Evolutionary conservation across 2,113 vertebrate species (phyloP).

Genomic region (Leptodactylus fuscus): DNA sequence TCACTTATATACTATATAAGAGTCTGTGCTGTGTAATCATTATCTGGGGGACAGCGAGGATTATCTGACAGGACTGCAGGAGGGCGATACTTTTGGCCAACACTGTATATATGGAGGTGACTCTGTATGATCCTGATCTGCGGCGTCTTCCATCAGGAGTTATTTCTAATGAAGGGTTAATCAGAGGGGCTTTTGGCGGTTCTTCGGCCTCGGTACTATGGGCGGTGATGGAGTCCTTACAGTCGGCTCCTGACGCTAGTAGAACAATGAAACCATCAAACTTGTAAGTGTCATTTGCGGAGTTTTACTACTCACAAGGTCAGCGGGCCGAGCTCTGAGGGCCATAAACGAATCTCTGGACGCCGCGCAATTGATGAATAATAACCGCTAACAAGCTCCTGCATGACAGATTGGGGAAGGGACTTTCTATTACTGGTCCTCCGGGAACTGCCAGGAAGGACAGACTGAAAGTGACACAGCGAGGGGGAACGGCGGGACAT

Average conservation of each 20-base stretch:
- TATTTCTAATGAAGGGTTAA: conserved; percentile 24
- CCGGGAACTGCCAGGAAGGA: conserved; percentile 42
- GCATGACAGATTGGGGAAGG: conserved; percentile 29
- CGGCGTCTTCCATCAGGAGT: too few species aligned
- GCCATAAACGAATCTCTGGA: conserved; percentile 37
- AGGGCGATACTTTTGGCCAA: too few species aligned
- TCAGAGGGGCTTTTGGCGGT: too few species aligned
- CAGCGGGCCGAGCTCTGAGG: conserved; percentile 7
- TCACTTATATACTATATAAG: too few species aligned
- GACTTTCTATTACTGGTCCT: conserved; percentile 26
- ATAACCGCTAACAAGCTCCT: conserved; percentile 48
- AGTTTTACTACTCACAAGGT: conserved; percentile 45
- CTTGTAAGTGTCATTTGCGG: conserved; percentile 18
- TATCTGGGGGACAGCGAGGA: too few species aligned
- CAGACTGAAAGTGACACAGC: conserved; percentile 6
- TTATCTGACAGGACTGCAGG: too few species aligned
- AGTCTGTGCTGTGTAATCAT: too few species aligned
- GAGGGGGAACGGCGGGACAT: background rate
- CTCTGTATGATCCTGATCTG: too few species aligned
- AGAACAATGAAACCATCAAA: conserved; percentile 26
- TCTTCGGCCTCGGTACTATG: background rate
- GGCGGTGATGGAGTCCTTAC: background rate
- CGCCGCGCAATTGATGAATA: conserved; percentile 41
- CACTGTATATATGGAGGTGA: too few species aligned
- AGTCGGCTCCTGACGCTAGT: background rate